phyloP scores from a whole-genome alignment of 2,113 vertebrate genomes.

The Xenus cinereus region DNA sequence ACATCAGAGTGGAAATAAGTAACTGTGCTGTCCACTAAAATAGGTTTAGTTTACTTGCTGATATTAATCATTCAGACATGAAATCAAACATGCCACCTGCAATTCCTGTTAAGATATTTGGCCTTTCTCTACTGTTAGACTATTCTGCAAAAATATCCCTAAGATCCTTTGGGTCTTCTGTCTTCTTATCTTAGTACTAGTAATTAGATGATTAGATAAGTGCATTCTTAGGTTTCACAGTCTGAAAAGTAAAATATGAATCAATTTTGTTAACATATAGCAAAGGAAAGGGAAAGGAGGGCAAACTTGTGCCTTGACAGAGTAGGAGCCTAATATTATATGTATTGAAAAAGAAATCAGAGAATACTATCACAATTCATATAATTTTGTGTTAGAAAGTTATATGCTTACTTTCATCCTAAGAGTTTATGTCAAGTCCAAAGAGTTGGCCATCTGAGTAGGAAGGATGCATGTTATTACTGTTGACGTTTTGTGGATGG shows the following conservation, averaged over 20 bases:
- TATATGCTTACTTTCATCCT: background rate
- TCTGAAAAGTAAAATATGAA: background rate
- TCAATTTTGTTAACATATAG: background rate
- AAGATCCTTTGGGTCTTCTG: background rate
- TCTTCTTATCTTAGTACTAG: background rate
- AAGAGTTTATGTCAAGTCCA: background rate
- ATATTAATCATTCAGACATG: background rate
- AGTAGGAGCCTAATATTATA: background rate
- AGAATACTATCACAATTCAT: accelerated
- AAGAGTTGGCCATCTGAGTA: background rate
- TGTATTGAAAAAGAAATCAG: background rate
- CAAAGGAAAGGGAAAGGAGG: background rate
- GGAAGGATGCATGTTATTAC: background rate
- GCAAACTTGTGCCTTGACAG: background rate
- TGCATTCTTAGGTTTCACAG: background rate
- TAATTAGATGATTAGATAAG: background rate
- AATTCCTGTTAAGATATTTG: background rate
- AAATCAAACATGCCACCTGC: background rate
- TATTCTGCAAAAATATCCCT: background rate
- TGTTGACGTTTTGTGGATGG: background rate
- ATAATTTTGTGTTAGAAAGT: background rate
- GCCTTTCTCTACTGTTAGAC: background rate
- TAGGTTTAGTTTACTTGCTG: background rate
- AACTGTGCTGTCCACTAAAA: background rate
- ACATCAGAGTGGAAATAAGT: background rate